Conservation (phyloP, 2,113 vertebrate genomes). For the Eulacestoma nigropectus region DNA sequence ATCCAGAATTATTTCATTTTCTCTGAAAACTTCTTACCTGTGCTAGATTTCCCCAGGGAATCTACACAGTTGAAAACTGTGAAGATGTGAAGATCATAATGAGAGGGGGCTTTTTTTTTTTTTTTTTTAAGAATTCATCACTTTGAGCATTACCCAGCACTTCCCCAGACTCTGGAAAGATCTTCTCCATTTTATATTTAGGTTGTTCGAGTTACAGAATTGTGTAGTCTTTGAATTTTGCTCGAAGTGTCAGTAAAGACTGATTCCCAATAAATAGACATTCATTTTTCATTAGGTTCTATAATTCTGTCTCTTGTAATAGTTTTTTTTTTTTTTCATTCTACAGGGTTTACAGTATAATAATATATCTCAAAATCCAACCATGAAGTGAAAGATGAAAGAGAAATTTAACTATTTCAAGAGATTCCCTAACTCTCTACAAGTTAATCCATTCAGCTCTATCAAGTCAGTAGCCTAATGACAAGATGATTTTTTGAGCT, state of each 20-base stretch:
- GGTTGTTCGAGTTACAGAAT: background rate
- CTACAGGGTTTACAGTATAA: background rate
- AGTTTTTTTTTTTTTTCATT: background rate
- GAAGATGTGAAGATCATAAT: background rate
- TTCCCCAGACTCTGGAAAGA: background rate
- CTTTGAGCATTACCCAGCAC: background rate
- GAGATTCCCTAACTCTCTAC: background rate
- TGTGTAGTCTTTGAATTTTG: background rate
- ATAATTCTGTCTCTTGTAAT: background rate
- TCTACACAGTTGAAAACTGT: background rate
- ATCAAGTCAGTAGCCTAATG: background rate
- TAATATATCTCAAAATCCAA: background rate
- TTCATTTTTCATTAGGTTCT: background rate
- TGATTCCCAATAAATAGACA: background rate
- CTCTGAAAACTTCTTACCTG: background rate
- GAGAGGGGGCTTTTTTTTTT: rapidly evolving
- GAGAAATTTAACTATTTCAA: background rate
- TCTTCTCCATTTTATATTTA: background rate
- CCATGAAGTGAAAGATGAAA: background rate
- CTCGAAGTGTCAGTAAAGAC: background rate
- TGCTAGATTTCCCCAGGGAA: background rate
- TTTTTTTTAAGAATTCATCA: background rate
- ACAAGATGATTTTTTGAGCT: background rate
- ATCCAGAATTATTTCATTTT: background rate
- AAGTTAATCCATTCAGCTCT: background rate